Conservation (phyloP, 2,888 invertebrate genomes). For the Halocaridina rubra region DNA sequence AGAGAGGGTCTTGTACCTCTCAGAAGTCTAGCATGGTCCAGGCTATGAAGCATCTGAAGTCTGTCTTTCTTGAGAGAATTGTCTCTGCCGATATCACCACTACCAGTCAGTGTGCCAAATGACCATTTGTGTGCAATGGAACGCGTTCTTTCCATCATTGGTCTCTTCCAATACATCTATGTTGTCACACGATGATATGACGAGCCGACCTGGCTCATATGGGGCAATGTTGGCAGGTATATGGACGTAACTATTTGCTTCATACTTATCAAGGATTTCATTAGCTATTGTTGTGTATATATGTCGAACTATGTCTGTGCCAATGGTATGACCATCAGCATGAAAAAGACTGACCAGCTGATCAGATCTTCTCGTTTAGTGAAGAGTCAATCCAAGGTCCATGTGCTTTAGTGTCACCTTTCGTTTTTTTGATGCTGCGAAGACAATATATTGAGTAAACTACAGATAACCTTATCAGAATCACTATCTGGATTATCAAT, state of each 20-base stretch:
- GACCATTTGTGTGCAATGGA: not conserved
- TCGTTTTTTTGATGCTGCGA: not conserved
- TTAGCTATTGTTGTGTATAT: too few relatives aligned
- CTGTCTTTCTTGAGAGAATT: too few relatives aligned
- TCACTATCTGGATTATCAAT: not conserved
- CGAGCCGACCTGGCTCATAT: too few relatives aligned
- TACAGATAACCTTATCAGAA: not conserved
- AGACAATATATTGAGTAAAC: slow-evolving; percentile 12
- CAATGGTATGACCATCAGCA: not conserved
- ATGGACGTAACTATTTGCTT: too few relatives aligned
- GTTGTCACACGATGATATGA: too few relatives aligned
- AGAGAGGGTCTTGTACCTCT: too few relatives aligned
- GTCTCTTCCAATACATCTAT: not conserved
- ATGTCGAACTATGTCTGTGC: not conserved
- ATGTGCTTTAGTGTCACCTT: slow-evolving; percentile 22
- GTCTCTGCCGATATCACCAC: too few relatives aligned
- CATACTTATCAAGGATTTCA: too few relatives aligned
- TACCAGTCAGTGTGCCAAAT: too few relatives aligned
- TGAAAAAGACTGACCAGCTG: not conserved
- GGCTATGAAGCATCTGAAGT: too few relatives aligned
- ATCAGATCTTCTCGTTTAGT: slow-evolving; percentile 6
- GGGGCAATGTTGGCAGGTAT: not conserved
- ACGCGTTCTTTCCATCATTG: not conserved
- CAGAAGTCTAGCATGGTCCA: too few relatives aligned
- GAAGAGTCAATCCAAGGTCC: not conserved